Evolutionary conservation across 1,140 invertebrate genomes (phyloP), one percentile per base, ranked within the genome.

Genomic region (Rhyacophila brunnea): DNA sequence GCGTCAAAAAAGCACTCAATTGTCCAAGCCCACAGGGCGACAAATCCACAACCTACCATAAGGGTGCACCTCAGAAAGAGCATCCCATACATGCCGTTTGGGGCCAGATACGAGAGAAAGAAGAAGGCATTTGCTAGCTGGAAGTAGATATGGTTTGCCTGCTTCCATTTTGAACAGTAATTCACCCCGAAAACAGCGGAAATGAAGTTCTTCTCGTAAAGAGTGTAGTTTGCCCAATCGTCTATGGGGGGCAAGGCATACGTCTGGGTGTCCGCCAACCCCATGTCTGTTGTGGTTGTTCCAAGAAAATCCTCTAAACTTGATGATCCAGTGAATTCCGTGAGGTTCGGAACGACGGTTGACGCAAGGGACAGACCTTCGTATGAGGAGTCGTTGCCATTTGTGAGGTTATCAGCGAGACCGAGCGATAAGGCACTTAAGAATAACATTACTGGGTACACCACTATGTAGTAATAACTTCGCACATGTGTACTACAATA

Each of bases 61-160:
- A 93, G 78, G 17, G 86, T 85, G 65, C 84, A 84, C 48, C 91
- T 83, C 67, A 93, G 74, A 80, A 90, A 91, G 2, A 94, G 74
- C 45, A 91, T 82, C 0, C 91, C 91, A 65, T 87, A 85, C n/a
- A 86, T 83, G 1, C 87, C 86, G 67, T 88, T 87, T 1, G 91
- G 87, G 28, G 90, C 88, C 44, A 93, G 76, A 68, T 92, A 89
- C 40, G 90, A 90, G 18, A 92, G 70, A 58, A 93, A 82, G 64
- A 93, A 85, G 70, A 90, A 91, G 47, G 85, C 82, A 75, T 93
- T 92, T 53, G 89, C 90, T 66, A 92, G 76, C 80, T 95, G 89
- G 74, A 89, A 91, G 75, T 89, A 90, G 48, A 88, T 77, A 73
- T 90, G 88, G 71, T 90, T 87, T 6, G 81, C 73, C 56, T 79